Percentiles rank a stretch among this genome's conserved stretches.
Evolutionary conservation across 2,888 invertebrate genomes (phyloP).

Genomic region (Eristalinus aeneus): DNA sequence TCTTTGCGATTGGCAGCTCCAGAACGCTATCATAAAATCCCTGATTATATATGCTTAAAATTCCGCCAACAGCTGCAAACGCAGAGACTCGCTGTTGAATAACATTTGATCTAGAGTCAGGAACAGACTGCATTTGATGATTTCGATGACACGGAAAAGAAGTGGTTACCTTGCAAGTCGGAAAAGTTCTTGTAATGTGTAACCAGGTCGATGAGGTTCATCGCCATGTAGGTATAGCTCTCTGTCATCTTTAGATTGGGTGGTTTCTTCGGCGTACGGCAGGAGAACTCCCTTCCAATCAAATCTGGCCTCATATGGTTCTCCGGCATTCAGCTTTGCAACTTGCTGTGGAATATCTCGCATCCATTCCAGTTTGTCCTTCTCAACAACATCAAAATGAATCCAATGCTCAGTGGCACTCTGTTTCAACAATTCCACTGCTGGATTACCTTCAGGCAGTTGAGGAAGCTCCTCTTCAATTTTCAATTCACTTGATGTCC

Average conservation of each 20-base stretch:
- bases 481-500: neutral
- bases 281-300: conserved; percentile 90
- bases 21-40: conserved; percentile 90
- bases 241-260: conserved; percentile 82
- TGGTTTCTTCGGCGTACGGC: conserved; percentile 86
- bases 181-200: conserved; percentile 93
- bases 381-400: conserved; percentile 92
- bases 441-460: conserved; percentile 76
- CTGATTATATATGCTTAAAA: conserved; percentile 86
- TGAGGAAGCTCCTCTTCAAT: neutral
- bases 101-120: conserved; percentile 84
- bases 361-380: conserved; percentile 95
- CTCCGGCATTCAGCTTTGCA: conserved; percentile 82
- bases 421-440: conserved; percentile 83
- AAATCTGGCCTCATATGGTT: conserved; percentile 90
- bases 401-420: conserved; percentile 88
- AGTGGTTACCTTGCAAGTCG: conserved; percentile 84
- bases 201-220: conserved; percentile 94
- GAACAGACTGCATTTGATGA: neutral
- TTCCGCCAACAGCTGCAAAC: conserved; percentile 89
- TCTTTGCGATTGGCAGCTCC: conserved; percentile 88
- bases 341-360: conserved; percentile 84
- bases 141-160: neutral
- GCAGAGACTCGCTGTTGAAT: conserved; percentile 92
- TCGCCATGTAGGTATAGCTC: conserved; percentile 96